These are phyloP conservation scores for Balearica regulorum DNA, from an alignment of 2,797 vertebrate genomes.

Conservation along the genomic window DNA sequence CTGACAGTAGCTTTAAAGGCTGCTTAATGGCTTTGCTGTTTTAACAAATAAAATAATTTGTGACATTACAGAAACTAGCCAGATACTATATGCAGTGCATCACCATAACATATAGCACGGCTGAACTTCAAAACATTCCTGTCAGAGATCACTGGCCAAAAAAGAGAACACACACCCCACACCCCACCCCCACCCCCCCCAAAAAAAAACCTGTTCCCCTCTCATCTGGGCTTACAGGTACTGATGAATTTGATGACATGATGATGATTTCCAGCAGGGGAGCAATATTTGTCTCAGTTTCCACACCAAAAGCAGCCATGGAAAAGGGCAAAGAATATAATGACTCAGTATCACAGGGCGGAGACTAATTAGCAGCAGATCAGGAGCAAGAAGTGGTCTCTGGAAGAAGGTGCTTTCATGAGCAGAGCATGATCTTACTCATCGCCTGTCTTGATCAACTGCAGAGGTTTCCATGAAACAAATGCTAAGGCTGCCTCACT, in stretches of 20 bases:
- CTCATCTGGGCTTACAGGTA: background rate
- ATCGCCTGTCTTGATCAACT: conserved; percentile 18
- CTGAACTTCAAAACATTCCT: background rate
- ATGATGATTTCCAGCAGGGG: conserved; percentile 19
- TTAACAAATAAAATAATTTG: background rate
- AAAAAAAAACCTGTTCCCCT: background rate
- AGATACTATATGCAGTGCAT: background rate
- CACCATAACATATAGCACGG: background rate
- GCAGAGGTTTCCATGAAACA: conserved; percentile 37
- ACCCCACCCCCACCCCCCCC: no score
- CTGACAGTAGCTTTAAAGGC: background rate
- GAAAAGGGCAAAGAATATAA: conserved; percentile 54
- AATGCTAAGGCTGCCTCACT: background rate
- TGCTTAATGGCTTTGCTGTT: background rate
- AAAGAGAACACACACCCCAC: no score
- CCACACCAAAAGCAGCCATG: conserved; percentile 35
- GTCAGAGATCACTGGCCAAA: background rate
- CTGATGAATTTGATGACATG: background rate
- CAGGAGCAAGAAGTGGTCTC: conserved; percentile 30
- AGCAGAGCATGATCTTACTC: conserved; percentile 22
- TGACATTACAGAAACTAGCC: background rate
- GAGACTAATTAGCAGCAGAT: conserved; percentile 52
- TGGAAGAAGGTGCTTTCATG: conserved; percentile 48
- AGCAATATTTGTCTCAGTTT: conserved; percentile 36
- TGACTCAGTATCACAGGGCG: conserved; percentile 43